Evolutionary conservation across 2,888 invertebrate genomes (phyloP), one percentile per base, ranked within the genome.

Genomic region (Molanna angustata): DNA sequence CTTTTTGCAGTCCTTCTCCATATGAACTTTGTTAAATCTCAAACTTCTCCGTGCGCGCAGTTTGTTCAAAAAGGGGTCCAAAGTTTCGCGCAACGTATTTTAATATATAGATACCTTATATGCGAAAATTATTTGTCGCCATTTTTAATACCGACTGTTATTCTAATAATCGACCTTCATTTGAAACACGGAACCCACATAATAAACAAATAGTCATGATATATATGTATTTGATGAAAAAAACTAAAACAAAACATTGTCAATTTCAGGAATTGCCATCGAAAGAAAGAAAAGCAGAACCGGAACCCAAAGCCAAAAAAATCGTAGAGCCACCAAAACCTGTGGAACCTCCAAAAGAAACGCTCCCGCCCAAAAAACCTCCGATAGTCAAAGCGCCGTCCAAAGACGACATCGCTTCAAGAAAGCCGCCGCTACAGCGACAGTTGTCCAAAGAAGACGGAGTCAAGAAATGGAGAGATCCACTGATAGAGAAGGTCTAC

Each of bases 391-490:
- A 77, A 59, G 73, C 75, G 56, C 67, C 72, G 14, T 74, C 77
- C 32, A 76, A 74, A 64, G 77, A 77, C 58, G 77, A 77, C 46
- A 65, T 74, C 14, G 74, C 74, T 21, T 74, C 76, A 2, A 69
- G 75, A 17, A 77, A 75, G 59, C 73, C 77, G 3, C 68, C 76
- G 3, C 61, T 77, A 17, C 71, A 69, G 62, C 75, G 77, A 58
- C 74, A 76, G 57, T 66, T 71, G 13, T 77, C 77, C 35, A 76
- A 74, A 63, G 77, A 77, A 57, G 77, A 77, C 48, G 66, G 66
- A 2, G 69, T 69, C 16, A 77, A 76, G 63, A 77, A 76, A 68
- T 77, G 77, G 77, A 69, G 77, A 52, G 77, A 77, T 52, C 77
- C 77, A 6, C 65, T 77, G 16, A 74, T 74, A 59, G 77, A 77